Conservation (phyloP, 2,113 vertebrate genomes). For the Neopipo cinnamomea region DNA sequence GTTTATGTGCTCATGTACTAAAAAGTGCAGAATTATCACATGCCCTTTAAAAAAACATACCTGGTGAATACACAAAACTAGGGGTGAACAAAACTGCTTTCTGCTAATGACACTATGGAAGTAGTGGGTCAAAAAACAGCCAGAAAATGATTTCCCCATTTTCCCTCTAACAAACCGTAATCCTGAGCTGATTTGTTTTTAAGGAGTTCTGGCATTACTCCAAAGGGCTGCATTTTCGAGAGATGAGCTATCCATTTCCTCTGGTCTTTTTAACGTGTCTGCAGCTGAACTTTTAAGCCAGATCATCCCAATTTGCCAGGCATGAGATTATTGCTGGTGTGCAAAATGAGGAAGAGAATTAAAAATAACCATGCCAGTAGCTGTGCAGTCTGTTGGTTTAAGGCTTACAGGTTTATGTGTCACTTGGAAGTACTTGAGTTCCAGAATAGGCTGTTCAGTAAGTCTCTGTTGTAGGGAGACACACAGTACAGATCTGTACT, state of each 20-base stretch:
- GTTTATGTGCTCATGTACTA: not conserved
- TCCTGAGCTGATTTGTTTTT: constrained; percentile 53
- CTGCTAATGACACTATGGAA: not conserved
- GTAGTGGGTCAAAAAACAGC: constrained; percentile 7
- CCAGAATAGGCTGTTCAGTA: not conserved
- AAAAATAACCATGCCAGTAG: not conserved
- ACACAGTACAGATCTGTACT: not conserved
- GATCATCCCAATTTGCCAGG: constrained; percentile 71
- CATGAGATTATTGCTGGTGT: constrained; percentile 49
- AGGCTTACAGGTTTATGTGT: constrained; percentile 4
- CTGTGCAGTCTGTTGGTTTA: constrained; percentile 29
- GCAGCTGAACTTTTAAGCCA: constrained; percentile 75
- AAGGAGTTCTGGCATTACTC: constrained; percentile 38
- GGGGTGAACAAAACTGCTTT: not conserved
- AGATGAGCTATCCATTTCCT: constrained; percentile 66
- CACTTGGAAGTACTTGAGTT: not conserved
- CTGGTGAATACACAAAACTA: not conserved
- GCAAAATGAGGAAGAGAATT: constrained; percentile 19
- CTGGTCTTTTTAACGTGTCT: constrained; percentile 73
- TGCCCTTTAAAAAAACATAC: not conserved
- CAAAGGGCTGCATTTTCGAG: constrained; percentile 60
- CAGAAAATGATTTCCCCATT: constrained; percentile 35
- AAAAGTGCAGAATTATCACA: not conserved
- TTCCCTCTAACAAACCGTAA: constrained; percentile 56
- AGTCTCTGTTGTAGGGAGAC: not conserved